A percentile compares a stretch with the other conserved stretches of the same genome.
Evolutionary conservation across 1,140 invertebrate genomes (phyloP).

Genomic region (Penaeus vannamei): DNA sequence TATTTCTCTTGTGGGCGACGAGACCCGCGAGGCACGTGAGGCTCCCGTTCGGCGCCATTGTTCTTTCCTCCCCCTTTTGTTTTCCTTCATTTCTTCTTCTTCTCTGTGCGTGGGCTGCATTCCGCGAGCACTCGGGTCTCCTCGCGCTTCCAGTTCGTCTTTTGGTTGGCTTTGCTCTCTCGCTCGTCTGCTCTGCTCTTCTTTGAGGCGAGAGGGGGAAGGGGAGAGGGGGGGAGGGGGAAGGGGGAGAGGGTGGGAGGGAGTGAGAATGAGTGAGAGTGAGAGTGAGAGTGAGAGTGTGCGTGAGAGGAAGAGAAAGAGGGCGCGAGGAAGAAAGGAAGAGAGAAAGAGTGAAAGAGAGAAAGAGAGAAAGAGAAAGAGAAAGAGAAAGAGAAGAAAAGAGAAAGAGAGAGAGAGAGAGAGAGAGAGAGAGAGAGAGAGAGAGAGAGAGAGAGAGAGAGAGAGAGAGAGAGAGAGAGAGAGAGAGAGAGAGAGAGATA

Average conservation of each 20-base stretch:
- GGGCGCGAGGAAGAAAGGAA: background rate
- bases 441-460: slow-evolving; percentile 23
- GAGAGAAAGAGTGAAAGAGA: background rate
- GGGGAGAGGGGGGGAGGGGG: background rate
- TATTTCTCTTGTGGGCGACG: too few relatives aligned
- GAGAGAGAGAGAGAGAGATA: background rate
- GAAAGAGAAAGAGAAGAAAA: too few relatives aligned
- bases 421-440: slow-evolving; percentile 31
- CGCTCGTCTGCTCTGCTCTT: background rate
- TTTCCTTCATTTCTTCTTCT: too few relatives aligned
- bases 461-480: background rate
- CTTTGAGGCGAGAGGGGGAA: background rate
- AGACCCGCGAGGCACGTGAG: too few relatives aligned
- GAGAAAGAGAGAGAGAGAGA: background rate
- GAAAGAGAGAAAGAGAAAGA: too few relatives aligned
- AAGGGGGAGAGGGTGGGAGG: background rate
- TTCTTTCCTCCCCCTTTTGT: too few relatives aligned
- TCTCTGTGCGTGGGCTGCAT: too few relatives aligned
- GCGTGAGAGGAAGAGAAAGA: background rate
- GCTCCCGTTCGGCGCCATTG: too few relatives aligned
- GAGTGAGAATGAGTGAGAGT: background rate
- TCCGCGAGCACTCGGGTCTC: too few relatives aligned
- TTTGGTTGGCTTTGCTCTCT: background rate
- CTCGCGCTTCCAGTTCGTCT: background rate
- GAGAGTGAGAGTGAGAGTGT: background rate